These are phyloP conservation scores for Standfussiana lucernea DNA, from an alignment of 2,888 invertebrate genomes.

Conservation along the genomic window DNA sequence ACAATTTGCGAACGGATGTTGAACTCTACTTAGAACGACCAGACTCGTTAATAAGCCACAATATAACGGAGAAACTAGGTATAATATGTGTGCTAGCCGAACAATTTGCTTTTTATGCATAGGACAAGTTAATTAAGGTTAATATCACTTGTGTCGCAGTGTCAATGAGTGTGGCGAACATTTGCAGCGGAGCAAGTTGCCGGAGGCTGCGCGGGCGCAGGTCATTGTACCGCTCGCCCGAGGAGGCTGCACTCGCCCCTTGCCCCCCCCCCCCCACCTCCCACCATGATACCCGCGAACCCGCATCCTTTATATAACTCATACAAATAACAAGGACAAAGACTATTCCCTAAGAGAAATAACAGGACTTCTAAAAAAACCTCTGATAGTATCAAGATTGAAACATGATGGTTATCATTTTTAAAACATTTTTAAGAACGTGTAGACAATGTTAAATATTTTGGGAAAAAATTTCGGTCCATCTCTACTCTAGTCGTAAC, in stretches of 20 bases:
- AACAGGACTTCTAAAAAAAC: conserved; percentile 13
- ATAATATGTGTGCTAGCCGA: conserved; percentile 44
- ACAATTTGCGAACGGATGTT: conserved; percentile 32
- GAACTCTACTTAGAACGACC: conserved; percentile 11
- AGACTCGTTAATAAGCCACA: conserved; percentile 37
- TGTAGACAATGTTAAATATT: conserved; percentile 28
- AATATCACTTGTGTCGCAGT: conserved; percentile 68
- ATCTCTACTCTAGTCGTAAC: too few species aligned
- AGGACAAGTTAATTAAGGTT: conserved; percentile 73
- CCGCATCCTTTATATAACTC: conserved; percentile 75
- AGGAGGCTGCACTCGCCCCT: conserved; percentile 82
- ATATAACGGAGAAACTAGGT: conserved; percentile 52
- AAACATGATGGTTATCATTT: conserved; percentile 17
- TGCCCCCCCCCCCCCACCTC: conserved; percentile 69
- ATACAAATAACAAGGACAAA: conserved; percentile 64
- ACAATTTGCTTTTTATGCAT: conserved; percentile 53
- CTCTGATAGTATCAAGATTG: conserved; percentile 22
- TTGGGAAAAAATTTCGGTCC: too few species aligned
- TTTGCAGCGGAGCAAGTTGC: conserved; percentile 78
- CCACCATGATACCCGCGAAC: conserved; percentile 73
- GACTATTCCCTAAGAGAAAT: conserved; percentile 29
- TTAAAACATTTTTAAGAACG: conserved; percentile 25
- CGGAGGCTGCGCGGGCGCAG: conserved; percentile 82
- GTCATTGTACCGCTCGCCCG: conserved; percentile 84
- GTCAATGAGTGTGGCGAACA: conserved; percentile 79